These are phyloP conservation scores for Melanotaenia pygmaea DNA, from an alignment of 2,797 vertebrate species.

Conservation along the genomic window DNA sequence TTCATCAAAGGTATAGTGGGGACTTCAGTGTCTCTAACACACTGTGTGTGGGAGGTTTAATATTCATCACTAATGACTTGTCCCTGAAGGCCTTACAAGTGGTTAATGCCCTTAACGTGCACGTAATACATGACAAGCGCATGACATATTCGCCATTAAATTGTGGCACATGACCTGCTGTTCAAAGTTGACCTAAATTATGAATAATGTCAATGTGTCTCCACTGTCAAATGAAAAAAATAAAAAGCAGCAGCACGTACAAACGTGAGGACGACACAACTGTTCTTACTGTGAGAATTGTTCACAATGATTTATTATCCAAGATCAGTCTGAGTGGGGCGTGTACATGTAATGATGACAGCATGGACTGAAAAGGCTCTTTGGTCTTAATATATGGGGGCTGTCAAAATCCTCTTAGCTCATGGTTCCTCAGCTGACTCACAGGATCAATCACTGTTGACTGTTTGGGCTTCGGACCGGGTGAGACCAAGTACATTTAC, in stretches of 20 bases:
- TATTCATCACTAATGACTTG: constrained; percentile 56
- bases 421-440: constrained; percentile 43
- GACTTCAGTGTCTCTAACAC: constrained; percentile 26
- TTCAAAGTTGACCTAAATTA: constrained; percentile 56
- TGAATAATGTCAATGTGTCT: constrained; percentile 36
- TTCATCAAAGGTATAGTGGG: constrained; percentile 50
- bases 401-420: constrained; percentile 67
- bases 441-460: constrained; percentile 61
- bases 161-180: constrained; percentile 37
- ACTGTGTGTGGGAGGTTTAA: constrained; percentile 47
- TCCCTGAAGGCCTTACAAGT: constrained; percentile 54
- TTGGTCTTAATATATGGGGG: constrained; percentile 63
- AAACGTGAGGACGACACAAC: constrained; percentile 18
- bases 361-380: constrained; percentile 40
- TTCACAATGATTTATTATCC: constrained; percentile 48
- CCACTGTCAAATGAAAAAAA: constrained; percentile 14
- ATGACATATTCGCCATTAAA: constrained; percentile 49
- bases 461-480: constrained; percentile 21
- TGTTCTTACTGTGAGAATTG: constrained; percentile 20
- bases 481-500: constrained; percentile 17
- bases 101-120: constrained; percentile 61
- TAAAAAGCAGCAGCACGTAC: constrained; percentile 7
- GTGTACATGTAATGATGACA: constrained; percentile 52
- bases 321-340: constrained; percentile 49
- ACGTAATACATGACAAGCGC: constrained; percentile 47